A percentile compares a stretch with the other conserved stretches of the same genome.
These are phyloP conservation scores for Morinoia aosen DNA, from an alignment of 2,888 invertebrate species.

Conservation along the genomic window DNA sequence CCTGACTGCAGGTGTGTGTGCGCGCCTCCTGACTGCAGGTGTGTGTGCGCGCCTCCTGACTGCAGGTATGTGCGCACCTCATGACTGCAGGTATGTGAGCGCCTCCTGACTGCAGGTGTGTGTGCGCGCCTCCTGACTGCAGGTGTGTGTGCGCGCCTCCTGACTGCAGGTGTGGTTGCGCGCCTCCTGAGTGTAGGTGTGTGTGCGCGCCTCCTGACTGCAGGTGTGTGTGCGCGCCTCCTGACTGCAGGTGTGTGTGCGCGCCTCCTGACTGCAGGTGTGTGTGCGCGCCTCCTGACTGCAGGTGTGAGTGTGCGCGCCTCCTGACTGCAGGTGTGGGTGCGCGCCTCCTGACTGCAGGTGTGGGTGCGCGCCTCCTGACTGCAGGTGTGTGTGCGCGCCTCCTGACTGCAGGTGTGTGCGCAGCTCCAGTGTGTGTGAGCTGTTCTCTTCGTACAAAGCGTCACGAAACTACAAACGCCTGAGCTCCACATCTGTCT, in stretches of 20 bases:
- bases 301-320: conserved; percentile 15
- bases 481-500: too few relatives aligned
- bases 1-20: too few relatives aligned
- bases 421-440: too few relatives aligned
- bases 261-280: too few relatives aligned
- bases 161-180: background rate
- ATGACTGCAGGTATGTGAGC: conserved; percentile 28
- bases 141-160: background rate
- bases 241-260: background rate
- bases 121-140: conserved; percentile 1
- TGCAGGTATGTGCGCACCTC: background rate
- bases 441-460: too few relatives aligned
- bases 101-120: background rate
- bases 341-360: too few relatives aligned
- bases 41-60: background rate
- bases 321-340: background rate
- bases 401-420: background rate
- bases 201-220: conserved; percentile 49
- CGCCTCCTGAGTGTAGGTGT: too few relatives aligned
- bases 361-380: too few relatives aligned
- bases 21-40: conserved; percentile 49
- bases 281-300: conserved; percentile 52
- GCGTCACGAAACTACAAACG: too few relatives aligned
- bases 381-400: conserved; percentile 30
- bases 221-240: background rate